Percentiles rank a stretch among this genome's conserved stretches.
These are phyloP conservation scores for Pachymerium ferrugineum DNA, from an alignment of 2,888 invertebrate species.

Conservation along the genomic window DNA sequence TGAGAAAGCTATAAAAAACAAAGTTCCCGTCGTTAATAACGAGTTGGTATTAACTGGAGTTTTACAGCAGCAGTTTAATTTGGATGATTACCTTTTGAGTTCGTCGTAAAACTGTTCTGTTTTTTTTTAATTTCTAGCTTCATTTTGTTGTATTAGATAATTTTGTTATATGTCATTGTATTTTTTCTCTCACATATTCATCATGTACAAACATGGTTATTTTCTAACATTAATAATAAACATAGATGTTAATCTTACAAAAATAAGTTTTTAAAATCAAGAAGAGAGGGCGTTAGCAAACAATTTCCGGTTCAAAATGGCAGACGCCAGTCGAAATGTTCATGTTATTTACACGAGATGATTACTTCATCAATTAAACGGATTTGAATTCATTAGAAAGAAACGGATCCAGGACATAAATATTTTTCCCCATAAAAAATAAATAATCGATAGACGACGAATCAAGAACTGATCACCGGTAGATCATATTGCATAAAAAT, in stretches of 20 bases:
- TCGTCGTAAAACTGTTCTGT: neutral
- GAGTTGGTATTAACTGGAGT: conserved; percentile 56
- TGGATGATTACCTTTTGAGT: conserved; percentile 47
- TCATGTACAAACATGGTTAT: neutral
- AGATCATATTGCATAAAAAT: too few species aligned
- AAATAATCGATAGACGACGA: too few species aligned
- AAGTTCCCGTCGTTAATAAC: conserved; percentile 49
- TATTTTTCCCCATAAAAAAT: too few species aligned
- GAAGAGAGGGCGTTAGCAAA: neutral
- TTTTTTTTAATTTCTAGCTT: neutral
- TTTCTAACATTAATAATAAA: neutral
- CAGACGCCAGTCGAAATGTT: neutral
- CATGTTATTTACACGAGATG: too few species aligned
- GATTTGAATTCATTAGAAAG: too few species aligned
- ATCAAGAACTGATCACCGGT: too few species aligned
- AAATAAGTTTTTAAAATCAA: neutral
- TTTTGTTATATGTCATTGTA: too few species aligned
- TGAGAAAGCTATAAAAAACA: conserved; percentile 47
- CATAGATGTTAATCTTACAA: neutral
- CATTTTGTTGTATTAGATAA: too few species aligned
- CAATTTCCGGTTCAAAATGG: neutral
- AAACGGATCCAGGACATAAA: too few species aligned
- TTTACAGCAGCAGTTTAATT: conserved; percentile 51
- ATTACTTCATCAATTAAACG: too few species aligned
- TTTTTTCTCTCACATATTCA: neutral